Conservation (phyloP, 2,113 vertebrate genomes). For the Sinocyclocheilus anophthalmus region DNA sequence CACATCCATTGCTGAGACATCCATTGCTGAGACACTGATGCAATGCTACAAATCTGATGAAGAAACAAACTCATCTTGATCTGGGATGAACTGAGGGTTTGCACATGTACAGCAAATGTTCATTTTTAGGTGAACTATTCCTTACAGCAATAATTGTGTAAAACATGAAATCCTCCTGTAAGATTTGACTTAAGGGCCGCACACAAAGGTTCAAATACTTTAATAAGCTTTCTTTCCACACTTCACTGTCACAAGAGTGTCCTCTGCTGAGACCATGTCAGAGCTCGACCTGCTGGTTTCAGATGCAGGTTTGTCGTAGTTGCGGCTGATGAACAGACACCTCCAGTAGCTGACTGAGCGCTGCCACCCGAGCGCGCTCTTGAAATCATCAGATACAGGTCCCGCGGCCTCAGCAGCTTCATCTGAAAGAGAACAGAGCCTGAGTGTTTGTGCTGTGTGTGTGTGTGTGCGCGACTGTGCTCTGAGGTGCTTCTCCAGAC, state of each 20-base stretch:
- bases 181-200: too few relatives aligned
- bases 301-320: background rate
- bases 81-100: too few relatives aligned
- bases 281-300: background rate
- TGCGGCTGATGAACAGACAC: constrained; percentile 64
- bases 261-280: background rate
- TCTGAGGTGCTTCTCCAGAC: constrained; percentile 66
- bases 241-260: background rate
- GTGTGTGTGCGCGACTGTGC: too few relatives aligned
- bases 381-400: constrained; percentile 94
- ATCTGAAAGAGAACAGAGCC: constrained; percentile 74
- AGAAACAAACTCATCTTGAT: background rate
- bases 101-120: background rate
- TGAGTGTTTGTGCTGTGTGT: background rate
- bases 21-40: too few relatives aligned
- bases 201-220: background rate
- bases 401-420: constrained; percentile 93
- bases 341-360: constrained; percentile 95
- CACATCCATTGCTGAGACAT: too few relatives aligned
- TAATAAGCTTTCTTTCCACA: too few relatives aligned
- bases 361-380: constrained; percentile 92
- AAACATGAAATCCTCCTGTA: background rate
- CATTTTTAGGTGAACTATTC: background rate
- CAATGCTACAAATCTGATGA: background rate
- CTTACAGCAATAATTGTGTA: background rate